Base-by-base conservation (phyloP, 2,113 vertebrate species). In the Lepus americanus region DNA sequence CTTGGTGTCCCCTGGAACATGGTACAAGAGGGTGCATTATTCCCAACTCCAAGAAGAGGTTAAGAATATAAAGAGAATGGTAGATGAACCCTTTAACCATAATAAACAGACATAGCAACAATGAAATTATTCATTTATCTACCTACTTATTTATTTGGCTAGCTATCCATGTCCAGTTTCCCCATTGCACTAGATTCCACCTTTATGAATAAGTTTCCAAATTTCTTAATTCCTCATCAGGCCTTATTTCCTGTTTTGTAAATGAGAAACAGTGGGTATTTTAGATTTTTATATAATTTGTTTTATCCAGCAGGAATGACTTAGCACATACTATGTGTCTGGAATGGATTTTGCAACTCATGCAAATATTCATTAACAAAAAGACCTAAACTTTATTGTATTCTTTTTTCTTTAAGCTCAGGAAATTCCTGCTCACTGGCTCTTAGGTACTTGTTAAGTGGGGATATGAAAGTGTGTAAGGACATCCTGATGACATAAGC, bases 1-100 rank as follows among this genome's bases (percentile, higher is more conserved):
- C 83, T 93, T 87, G 77, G 80, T 94, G 79, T 97, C 87, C 83
- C 91, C 39, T 94, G 77, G 49, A 94, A 87, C n/a, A 19, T 89
- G 63, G 80, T 95, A 84, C 51, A 87, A 79, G 78, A 96, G 5
- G 25, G 19, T 73, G 31, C 36, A 39, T 94, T 88, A 90, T 85
- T 91, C 36, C 87, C 39, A 87, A 23, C 17, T 95, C 87, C 51
- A 85, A 74, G 59, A 90, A 86, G 79, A 95, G 55, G 17, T 73
- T 84, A 95, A 79, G 79, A 44, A 83, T 80, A 3, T 74, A 82
- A 92, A 70, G 33, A 76, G 64, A 87, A 36, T 63, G 29, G 51
- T 81, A 88, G 44, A 10, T 77, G 49, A 94, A 59, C 76, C 76
- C 23, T 95, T 95, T 69, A 72, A 78, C 33, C 7, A 79, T 19